Percentiles rank a stretch among this genome's conserved stretches.
phyloP scores from a whole-genome alignment of 2,797 vertebrate genomes.

The Thalassophryne amazonica region DNA sequence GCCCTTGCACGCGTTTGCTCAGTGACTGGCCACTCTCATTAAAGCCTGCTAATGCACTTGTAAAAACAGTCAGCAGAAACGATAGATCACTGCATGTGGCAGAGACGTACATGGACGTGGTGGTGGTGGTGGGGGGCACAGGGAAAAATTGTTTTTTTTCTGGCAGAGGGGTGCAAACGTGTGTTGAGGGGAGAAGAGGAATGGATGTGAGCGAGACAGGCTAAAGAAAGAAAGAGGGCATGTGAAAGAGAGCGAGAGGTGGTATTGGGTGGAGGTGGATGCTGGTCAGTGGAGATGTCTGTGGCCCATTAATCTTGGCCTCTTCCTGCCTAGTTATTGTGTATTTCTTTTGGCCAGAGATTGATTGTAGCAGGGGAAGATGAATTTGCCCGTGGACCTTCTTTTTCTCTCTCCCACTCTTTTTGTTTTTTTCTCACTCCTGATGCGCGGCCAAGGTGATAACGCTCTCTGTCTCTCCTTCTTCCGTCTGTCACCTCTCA shows the following conservation, averaged over 20 bases:
- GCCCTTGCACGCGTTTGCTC: constrained; percentile 92
- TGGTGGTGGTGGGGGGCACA: constrained; percentile 58
- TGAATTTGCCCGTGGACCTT: constrained; percentile 93
- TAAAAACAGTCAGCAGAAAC: constrained; percentile 97
- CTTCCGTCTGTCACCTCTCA: constrained; percentile 9
- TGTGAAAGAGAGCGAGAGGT: constrained; percentile 43
- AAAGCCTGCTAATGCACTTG: constrained; percentile 99
- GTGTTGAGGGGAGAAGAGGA: constrained; percentile 22
- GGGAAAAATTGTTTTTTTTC: constrained; percentile 4
- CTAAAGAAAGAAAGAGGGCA: constrained; percentile 39
- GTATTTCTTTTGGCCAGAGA: constrained; percentile 98
- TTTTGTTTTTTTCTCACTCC: constrained; percentile 69
- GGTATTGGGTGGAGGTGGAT: constrained; percentile 86
- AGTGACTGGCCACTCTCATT: constrained; percentile 95
- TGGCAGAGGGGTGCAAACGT: constrained; percentile 34
- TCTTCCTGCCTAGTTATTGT: constrained; percentile 98
- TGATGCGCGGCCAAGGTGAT: constrained; percentile 93
- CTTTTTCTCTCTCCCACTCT: constrained; percentile 75
- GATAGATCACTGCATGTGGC: constrained; percentile 96
- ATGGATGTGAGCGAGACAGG: constrained; percentile 39
- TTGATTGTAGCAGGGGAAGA: constrained; percentile 97
- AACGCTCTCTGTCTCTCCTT: constrained; percentile 76
- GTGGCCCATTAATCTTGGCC: constrained; percentile 96
- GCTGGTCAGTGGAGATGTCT: constrained; percentile 98
- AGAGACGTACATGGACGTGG: constrained; percentile 72